Evolutionary conservation across 2,888 invertebrate species (phyloP), one percentile per base, ranked within the genome.

Genomic region (Hirtodrosophila confusa): DNA sequence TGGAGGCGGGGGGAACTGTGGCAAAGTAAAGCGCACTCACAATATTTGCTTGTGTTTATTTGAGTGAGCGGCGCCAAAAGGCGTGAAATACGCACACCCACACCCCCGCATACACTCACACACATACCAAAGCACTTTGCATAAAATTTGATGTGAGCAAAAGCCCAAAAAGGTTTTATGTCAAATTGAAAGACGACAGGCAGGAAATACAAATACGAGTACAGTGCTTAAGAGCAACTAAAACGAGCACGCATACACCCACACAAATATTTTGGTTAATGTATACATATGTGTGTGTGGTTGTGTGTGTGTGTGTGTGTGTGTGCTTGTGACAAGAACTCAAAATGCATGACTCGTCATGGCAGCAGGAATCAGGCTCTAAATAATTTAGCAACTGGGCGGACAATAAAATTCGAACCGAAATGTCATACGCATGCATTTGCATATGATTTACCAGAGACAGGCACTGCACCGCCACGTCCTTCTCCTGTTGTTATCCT

Each of bases 351-450:
- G 80, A 79, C 80, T 86, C 66, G 68, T 65, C 85, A 75, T 80
- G 78, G 82, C 71, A 80, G 48, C 85, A 80, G 87, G 85, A 82
- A 82, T 85, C 82, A 85, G 83, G 87, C 82, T 85, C 87, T 82
- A 82, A 82, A 87, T 82, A 82, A 87, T 82, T 82, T 82, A 82
- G 82, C 82, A 82, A 87, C 82, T 69, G 66, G 78, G 85, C 78
- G 82, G 76, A 87, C 82, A 82, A 82, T 82, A 87, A 82, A 82
- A 82, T 85, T 80, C 85, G 79, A 77, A 75, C 80, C 56, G 76
- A 87, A 82, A 82, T 82, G 82, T 82, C 82, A 82, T 85, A 87
- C 87, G 82, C 82, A 82, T 82, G 85, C 86, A 82, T 82, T 82
- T 82, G 82, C 82, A 82, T 82, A 87, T 82, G 82, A 80, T 80